These are phyloP conservation scores for Mycetomoellerius zeteki DNA, from an alignment of 1,140 invertebrate species.

Conservation along the genomic window DNA sequence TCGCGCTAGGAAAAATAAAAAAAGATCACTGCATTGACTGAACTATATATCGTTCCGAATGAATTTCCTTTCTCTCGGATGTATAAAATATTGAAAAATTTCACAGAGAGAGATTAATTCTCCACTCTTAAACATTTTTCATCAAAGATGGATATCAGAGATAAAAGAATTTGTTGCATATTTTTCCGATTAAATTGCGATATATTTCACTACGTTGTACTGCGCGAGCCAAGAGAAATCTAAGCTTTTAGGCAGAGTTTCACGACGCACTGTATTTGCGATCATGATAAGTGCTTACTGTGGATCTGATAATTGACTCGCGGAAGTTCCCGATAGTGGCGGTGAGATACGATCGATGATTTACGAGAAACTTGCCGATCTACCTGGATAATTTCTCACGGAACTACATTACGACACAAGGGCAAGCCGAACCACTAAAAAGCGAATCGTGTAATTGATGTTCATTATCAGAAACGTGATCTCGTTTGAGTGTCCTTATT, in stretches of 20 bases:
- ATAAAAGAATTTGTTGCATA: background rate
- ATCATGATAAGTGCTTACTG: conserved; percentile 1
- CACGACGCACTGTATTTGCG: background rate
- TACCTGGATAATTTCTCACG: conserved; percentile 41
- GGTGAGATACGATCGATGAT: conserved; percentile 50
- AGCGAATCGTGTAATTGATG: conserved; percentile 68
- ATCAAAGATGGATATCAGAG: background rate
- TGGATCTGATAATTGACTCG: conserved; percentile 42
- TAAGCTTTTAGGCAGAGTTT: conserved; percentile 1
- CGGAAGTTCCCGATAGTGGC: conserved; percentile 22
- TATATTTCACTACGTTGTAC: background rate
- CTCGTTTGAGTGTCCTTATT: conserved; percentile 63
- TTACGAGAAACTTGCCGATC: conserved; percentile 43
- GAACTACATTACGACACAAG: conserved; percentile 22
- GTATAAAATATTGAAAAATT: conserved; percentile 10
- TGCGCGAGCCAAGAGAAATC: background rate
- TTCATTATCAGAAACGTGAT: conserved; percentile 66
- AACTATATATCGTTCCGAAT: conserved; percentile 2
- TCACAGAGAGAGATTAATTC: background rate
- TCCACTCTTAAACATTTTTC: background rate
- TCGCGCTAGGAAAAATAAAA: conserved; percentile 16
- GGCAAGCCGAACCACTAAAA: conserved; percentile 9
- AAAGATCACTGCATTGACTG: background rate
- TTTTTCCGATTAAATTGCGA: background rate
- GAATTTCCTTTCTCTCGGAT: conserved; percentile 1